Conservation (phyloP, 2,888 invertebrate species). For the Oscheius sp. region DNA sequence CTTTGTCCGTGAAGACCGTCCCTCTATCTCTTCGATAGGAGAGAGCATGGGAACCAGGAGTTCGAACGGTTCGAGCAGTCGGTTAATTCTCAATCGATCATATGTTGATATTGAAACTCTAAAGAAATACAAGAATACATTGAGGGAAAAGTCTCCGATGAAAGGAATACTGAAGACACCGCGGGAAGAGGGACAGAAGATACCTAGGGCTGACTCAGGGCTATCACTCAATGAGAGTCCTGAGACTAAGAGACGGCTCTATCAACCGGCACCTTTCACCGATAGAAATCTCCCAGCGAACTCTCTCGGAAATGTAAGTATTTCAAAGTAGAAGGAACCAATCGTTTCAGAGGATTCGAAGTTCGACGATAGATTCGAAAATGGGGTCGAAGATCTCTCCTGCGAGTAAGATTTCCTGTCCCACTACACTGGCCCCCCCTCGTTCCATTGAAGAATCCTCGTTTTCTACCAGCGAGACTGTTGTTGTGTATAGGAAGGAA, state of each 20-base stretch:
- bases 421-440: background rate
- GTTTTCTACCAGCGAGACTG: background rate
- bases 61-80: background rate
- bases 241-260: background rate
- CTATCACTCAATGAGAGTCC: background rate
- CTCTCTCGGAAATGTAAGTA: background rate
- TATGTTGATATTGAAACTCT: background rate
- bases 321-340: background rate
- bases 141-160: background rate
- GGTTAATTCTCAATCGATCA: background rate
- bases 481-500: too few species aligned
- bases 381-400: background rate
- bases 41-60: background rate
- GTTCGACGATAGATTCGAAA: slow-evolving; percentile 5
- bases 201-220: background rate
- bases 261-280: background rate
- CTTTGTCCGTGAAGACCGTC: background rate
- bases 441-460: background rate
- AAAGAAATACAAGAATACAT: background rate
- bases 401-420: background rate
- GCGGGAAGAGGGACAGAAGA: background rate
- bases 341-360: background rate
- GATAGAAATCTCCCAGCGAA: background rate
- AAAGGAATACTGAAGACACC: background rate
- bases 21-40: background rate